These are phyloP conservation scores for Blennius ocellaris DNA, from an alignment of 2,113 vertebrate species.

Conservation along the genomic window DNA sequence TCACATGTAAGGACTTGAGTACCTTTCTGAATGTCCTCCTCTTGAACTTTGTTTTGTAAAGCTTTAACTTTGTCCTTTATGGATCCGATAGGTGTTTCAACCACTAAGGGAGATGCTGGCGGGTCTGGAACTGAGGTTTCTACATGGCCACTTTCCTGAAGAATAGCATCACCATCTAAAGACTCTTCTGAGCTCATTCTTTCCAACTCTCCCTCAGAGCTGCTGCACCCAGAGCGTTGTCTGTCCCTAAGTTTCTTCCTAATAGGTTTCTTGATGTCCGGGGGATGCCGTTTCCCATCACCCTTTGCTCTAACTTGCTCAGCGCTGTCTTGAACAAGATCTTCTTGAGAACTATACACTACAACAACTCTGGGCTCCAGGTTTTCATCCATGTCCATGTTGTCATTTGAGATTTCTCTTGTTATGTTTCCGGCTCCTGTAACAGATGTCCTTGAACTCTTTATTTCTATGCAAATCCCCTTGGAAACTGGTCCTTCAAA, in stretches of 20 bases:
- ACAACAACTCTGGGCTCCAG: constrained; percentile 52
- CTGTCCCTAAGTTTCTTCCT: constrained; percentile 90
- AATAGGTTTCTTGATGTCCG: constrained; percentile 91
- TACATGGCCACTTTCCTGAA: constrained; percentile 68
- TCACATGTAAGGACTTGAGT: constrained; percentile 67
- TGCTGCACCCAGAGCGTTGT: constrained; percentile 80
- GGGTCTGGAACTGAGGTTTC: constrained; percentile 62
- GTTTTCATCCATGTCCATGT: constrained; percentile 76
- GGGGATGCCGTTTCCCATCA: constrained; percentile 77
- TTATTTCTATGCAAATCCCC: constrained; percentile 79
- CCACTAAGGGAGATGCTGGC: constrained; percentile 89
- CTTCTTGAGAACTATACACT: constrained; percentile 58
- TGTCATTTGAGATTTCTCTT: constrained; percentile 78
- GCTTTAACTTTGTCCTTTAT: constrained; percentile 96
- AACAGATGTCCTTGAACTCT: constrained; percentile 38
- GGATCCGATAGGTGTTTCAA: constrained; percentile 95
- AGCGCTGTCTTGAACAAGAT: constrained; percentile 71
- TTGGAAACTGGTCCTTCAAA: constrained; percentile 68
- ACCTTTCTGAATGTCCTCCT: constrained; percentile 87
- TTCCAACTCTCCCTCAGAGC: constrained; percentile 81
- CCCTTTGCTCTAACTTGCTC: constrained; percentile 74
- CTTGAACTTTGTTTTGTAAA: constrained; percentile 91
- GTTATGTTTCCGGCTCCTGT: constrained; percentile 65
- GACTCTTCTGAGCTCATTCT: constrained; percentile 88
- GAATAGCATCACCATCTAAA: constrained; percentile 83